These are phyloP conservation scores for Meganola albula DNA, from an alignment of 2,888 invertebrate species.

Conservation along the genomic window DNA sequence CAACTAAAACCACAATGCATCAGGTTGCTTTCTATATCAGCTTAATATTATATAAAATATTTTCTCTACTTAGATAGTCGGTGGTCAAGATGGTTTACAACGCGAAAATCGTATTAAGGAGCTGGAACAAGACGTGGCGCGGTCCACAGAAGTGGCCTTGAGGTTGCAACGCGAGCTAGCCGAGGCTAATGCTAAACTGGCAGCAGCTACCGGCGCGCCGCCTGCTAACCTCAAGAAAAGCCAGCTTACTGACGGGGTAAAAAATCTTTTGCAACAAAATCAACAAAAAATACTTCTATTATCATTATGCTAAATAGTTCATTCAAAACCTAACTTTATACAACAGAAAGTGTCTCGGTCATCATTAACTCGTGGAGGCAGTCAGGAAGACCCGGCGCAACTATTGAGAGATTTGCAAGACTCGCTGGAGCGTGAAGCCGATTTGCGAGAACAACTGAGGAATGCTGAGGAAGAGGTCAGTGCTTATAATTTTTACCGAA, in stretches of 20 bases:
- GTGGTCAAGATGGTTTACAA: conserved; percentile 78
- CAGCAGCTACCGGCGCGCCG: conserved; percentile 52
- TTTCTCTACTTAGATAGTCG: conserved; percentile 74
- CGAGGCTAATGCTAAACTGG: conserved; percentile 79
- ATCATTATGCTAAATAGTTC: neutral
- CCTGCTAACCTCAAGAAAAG: conserved; percentile 75
- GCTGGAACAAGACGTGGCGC: conserved; percentile 89
- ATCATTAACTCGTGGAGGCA: conserved; percentile 85
- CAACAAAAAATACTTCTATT: conserved; percentile 5
- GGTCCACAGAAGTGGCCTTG: conserved; percentile 85
- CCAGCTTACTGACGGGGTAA: conserved; percentile 79
- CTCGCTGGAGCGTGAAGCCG: conserved; percentile 94
- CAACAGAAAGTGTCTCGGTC: conserved; percentile 82
- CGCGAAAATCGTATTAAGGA: conserved; percentile 84
- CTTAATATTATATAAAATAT: too few relatives aligned
- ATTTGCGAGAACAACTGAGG: conserved; percentile 92
- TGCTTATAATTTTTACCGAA: too few relatives aligned
- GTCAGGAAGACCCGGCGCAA: conserved; percentile 89
- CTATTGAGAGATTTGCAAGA: conserved; percentile 92
- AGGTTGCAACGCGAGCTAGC: conserved; percentile 84
- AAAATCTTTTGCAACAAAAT: too few relatives aligned
- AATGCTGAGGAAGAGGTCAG: conserved; percentile 94
- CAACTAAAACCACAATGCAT: too few relatives aligned
- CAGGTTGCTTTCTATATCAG: too few relatives aligned
- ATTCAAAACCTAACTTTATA: neutral